Conservation (phyloP, 2,113 vertebrate species). For the Hippocampus guttulatus region DNA sequence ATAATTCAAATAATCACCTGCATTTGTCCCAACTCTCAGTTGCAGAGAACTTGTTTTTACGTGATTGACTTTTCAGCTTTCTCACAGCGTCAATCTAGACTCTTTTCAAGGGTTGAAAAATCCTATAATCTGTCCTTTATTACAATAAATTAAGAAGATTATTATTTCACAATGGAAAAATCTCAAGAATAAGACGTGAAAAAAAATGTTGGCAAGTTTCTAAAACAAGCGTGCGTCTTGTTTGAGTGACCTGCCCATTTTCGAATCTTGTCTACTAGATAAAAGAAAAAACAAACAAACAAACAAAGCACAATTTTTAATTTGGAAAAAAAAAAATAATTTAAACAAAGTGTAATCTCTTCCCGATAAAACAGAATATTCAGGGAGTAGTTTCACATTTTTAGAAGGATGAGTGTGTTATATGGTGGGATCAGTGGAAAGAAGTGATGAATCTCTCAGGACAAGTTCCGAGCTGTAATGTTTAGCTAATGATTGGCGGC, state of each 20-base stretch:
- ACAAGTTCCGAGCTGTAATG: conserved; percentile 62
- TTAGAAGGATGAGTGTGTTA: conserved; percentile 47
- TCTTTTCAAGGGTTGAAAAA: conserved; percentile 47
- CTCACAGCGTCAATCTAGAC: conserved; percentile 31
- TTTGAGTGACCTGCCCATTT: conserved; percentile 46
- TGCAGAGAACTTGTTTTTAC: background rate
- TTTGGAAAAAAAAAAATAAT: background rate
- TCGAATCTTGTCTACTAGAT: conserved; percentile 13
- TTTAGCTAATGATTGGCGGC: conserved; percentile 70
- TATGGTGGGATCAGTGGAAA: conserved; percentile 54
- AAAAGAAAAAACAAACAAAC: background rate
- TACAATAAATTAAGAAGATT: conserved; percentile 71
- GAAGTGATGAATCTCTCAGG: conserved; percentile 70
- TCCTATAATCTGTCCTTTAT: conserved; percentile 72
- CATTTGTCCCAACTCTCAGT: background rate
- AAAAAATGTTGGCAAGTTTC: conserved; percentile 55
- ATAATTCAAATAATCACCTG: conserved; percentile 20
- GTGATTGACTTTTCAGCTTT: conserved; percentile 6
- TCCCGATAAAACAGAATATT: conserved; percentile 18
- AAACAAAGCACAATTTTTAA: background rate
- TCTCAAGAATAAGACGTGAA: conserved; percentile 61
- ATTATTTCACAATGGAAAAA: conserved; percentile 69
- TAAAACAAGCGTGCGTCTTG: conserved; percentile 43
- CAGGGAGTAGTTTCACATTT: conserved; percentile 35
- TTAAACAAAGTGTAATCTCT: background rate